Conservation (phyloP, 2,888 invertebrate species). For the Sylvicola fuscatus region DNA sequence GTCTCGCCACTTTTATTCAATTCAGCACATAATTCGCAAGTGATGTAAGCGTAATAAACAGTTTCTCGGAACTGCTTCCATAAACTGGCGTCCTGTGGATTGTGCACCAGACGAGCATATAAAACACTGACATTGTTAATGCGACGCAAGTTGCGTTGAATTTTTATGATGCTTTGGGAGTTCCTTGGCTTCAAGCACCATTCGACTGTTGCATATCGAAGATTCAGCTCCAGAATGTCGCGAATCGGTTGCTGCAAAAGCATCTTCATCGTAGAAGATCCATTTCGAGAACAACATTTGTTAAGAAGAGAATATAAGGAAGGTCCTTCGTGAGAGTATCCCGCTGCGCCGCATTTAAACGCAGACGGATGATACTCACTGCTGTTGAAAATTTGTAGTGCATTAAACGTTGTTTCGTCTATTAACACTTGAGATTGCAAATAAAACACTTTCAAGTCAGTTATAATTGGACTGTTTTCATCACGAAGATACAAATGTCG, state of each 20-base stretch:
- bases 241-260: conserved; percentile 8
- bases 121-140: conserved; percentile 6
- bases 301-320: conserved; percentile 9
- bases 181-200: conserved; percentile 7
- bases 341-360: conserved; percentile 34
- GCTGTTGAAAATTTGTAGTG: conserved; percentile 42
- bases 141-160: conserved; percentile 6
- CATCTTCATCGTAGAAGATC: conserved; percentile 7
- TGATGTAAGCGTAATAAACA: conserved; percentile 6
- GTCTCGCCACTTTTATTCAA: no score
- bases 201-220: conserved; percentile 8
- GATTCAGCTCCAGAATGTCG: conserved; percentile 5
- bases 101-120: conserved; percentile 6
- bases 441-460: conserved; percentile 10
- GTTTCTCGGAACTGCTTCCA: not conserved
- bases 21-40: conserved; percentile 6
- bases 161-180: not conserved
- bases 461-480: conserved; percentile 6
- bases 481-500: conserved; percentile 7
- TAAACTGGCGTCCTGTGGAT: no score
- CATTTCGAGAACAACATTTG: conserved; percentile 9
- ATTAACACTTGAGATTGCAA: conserved; percentile 36
- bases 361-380: conserved; percentile 42
- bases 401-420: conserved; percentile 36
- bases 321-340: conserved; percentile 32